Evolutionary conservation across 37 sponge, comb jelly and placozoan genomes (phyloP).

Genomic region (Ephydatia muelleri): DNA sequence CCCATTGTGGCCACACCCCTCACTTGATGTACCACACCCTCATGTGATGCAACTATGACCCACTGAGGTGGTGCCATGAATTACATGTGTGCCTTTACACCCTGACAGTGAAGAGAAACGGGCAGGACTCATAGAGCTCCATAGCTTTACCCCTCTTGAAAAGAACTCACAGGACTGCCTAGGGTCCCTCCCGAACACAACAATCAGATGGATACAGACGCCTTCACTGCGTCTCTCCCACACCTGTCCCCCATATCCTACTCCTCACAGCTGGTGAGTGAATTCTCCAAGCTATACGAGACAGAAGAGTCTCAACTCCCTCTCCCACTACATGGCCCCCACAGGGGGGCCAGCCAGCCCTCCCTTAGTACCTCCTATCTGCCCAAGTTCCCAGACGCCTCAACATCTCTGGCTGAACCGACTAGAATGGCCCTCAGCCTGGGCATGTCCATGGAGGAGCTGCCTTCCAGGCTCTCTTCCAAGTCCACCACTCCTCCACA

Average conservation of each 20-base stretch:
- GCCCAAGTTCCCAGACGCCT: conserved; percentile 2
- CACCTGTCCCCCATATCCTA: conserved; percentile 33
- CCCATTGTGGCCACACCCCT: no score
- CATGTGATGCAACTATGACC: no score
- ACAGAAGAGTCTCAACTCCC: background rate
- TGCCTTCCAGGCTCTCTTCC: background rate
- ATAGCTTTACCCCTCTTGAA: background rate
- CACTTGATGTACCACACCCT: no score
- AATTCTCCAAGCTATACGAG: background rate
- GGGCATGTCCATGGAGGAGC: background rate
- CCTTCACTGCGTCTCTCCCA: conserved; percentile 18
- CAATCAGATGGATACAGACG: background rate
- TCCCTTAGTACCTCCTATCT: background rate
- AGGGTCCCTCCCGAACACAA: background rate
- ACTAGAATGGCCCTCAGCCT: conserved; percentile 26
- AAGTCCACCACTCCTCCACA: background rate
- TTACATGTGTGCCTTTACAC: no score
- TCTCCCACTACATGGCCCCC: background rate
- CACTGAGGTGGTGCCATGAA: no score
- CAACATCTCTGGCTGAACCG: conserved; percentile 28
- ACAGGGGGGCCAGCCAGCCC: conserved; percentile 2
- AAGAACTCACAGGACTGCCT: background rate
- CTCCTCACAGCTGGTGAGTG: conserved; percentile 15
- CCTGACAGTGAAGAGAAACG: background rate
- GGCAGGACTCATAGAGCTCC: background rate